A percentile compares a stretch with the other conserved stretches of the same genome.
Conservation (phyloP, 2,888 invertebrate genomes). For the Spicauda simplicius region DNA sequence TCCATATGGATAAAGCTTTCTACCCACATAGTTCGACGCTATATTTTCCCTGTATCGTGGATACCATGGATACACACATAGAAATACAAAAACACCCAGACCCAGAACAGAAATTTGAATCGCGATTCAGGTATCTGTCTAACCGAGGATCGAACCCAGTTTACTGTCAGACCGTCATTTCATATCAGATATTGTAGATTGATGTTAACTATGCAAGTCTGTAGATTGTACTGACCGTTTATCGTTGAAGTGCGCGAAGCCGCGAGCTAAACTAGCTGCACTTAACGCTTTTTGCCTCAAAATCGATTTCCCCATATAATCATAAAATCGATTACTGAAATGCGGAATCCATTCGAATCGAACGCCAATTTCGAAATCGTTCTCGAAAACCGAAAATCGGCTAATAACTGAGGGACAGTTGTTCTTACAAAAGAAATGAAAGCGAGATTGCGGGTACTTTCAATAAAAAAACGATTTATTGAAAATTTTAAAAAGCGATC, state of each 20-base stretch:
- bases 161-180: no score
- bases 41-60: no score
- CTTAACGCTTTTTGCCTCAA: neutral
- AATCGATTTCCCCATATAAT: neutral
- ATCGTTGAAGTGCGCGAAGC: neutral
- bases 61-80: no score
- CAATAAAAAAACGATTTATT: slow-evolving; percentile 11
- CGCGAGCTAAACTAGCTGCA: neutral
- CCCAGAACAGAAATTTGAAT: no score
- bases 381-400: neutral
- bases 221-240: neutral
- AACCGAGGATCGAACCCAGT: no score
- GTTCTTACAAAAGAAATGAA: slow-evolving; percentile 18
- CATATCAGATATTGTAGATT: neutral
- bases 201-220: neutral
- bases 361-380: slow-evolving; percentile 1
- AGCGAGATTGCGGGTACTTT: slow-evolving; percentile 16
- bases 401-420: neutral
- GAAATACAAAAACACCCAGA: no score
- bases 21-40: no score
- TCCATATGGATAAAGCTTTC: no score
- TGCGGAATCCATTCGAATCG: neutral
- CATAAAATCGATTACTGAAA: neutral
- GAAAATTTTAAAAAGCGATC: slow-evolving; percentile 3
- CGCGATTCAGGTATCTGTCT: no score